A percentile compares a stretch with the other conserved stretches of the same genome.
Conservation (phyloP, 2,113 vertebrate species). For the Nyctibius bracteatus region DNA sequence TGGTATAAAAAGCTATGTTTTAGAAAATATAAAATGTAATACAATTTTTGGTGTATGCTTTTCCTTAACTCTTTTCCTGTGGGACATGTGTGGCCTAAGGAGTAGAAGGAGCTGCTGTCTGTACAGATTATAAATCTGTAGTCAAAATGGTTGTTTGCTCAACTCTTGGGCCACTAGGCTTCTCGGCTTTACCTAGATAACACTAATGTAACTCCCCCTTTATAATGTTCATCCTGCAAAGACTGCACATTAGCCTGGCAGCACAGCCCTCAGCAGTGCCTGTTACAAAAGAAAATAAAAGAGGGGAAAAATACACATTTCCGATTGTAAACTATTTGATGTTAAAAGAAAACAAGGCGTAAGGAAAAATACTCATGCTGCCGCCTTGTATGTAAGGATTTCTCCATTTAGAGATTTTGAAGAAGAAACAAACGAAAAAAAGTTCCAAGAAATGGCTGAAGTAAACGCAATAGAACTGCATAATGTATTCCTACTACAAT, state of each 20-base stretch:
- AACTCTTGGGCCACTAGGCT: neutral
- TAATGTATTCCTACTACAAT: neutral
- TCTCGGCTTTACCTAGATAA: neutral
- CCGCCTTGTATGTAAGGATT: neutral
- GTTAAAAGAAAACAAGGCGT: neutral
- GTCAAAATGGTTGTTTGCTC: neutral
- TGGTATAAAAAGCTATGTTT: neutral
- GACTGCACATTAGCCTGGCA: neutral
- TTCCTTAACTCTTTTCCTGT: neutral
- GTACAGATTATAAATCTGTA: neutral
- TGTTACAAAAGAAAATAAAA: neutral
- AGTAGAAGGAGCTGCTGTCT: neutral
- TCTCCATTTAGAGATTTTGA: neutral
- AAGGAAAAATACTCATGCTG: neutral
- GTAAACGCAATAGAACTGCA: neutral
- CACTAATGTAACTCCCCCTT: neutral
- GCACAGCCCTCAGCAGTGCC: neutral
- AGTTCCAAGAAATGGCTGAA: neutral
- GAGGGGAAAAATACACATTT: neutral
- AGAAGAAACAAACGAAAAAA: neutral
- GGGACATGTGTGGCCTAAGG: neutral
- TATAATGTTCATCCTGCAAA: neutral
- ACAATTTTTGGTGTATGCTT: neutral
- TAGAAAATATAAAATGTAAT: neutral
- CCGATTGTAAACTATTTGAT: neutral